Conservation (phyloP, 1,140 invertebrate species). For the Manduca sexta region DNA sequence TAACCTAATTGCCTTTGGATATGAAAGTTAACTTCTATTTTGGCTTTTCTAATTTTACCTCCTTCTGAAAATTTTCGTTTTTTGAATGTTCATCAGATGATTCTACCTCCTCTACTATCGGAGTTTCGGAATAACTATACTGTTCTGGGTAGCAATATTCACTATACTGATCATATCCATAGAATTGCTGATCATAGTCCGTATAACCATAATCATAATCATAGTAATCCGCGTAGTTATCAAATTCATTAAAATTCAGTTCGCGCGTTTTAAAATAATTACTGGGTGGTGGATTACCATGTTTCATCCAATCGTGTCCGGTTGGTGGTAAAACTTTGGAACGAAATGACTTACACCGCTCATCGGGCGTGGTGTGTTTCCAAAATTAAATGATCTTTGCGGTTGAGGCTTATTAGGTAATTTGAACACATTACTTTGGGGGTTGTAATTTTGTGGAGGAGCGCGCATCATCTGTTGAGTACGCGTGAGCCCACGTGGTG, state of each 20-base stretch:
- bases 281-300: slow-evolving; percentile 24
- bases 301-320: slow-evolving; percentile 12
- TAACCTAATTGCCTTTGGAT: slow-evolving; percentile 5
- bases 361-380: slow-evolving; percentile 8
- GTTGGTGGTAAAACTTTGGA: slow-evolving; percentile 1
- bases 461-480: slow-evolving; percentile 25
- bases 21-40: slow-evolving; percentile 4
- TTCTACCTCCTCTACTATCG: neutral
- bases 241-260: slow-evolving; percentile 23
- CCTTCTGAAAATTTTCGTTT: no score
- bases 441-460: slow-evolving; percentile 20
- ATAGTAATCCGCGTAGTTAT: slow-evolving; percentile 14
- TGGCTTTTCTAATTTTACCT: no score
- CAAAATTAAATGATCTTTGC: neutral
- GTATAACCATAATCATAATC: slow-evolving; percentile 16
- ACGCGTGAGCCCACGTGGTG: neutral
- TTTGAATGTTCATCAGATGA: neutral
- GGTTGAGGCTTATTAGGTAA: neutral
- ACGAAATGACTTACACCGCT: slow-evolving; percentile 7
- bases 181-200: slow-evolving; percentile 10
- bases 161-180: neutral
- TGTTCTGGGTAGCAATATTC: slow-evolving; percentile 6
- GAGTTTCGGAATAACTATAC: slow-evolving; percentile 7
- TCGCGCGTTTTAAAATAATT: slow-evolving; percentile 38
- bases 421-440: slow-evolving; percentile 15